phyloP scores from a whole-genome alignment of 1,140 invertebrate genomes.

The Conopomorpha cramerella region DNA sequence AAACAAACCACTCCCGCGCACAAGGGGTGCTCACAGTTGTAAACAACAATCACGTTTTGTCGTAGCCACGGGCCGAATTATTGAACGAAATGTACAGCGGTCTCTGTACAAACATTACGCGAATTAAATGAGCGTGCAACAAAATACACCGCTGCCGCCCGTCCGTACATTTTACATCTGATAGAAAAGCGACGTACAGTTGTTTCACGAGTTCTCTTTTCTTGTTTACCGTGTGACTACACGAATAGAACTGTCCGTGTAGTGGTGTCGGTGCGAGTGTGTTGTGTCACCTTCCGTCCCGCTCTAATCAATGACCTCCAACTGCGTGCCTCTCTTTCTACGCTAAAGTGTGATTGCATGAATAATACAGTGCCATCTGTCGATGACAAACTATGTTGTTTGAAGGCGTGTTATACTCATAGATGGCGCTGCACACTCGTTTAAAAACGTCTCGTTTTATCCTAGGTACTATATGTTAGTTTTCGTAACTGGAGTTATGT shows the following conservation, averaged over 20 bases:
- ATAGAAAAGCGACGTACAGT: conserved; percentile 57
- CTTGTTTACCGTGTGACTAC: conserved; percentile 49
- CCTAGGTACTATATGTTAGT: too few species aligned
- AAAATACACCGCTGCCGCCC: conserved; percentile 52
- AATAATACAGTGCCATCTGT: conserved; percentile 11
- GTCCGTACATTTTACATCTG: conserved; percentile 61
- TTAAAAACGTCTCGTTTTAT: too few species aligned
- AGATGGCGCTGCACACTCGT: too few species aligned
- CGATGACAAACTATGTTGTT: too few species aligned
- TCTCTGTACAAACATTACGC: conserved; percentile 43
- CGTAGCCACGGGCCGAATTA: conserved; percentile 50
- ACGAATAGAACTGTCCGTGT: conserved; percentile 24
- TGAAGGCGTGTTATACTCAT: too few species aligned
- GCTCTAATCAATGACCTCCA: conserved; percentile 4
- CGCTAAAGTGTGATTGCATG: too few species aligned
- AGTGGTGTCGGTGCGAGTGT: conserved; percentile 12
- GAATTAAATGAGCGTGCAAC: conserved; percentile 41
- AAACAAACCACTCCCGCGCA: too few species aligned
- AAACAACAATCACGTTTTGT: too few species aligned
- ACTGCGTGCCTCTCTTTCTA: conserved; percentile 28
- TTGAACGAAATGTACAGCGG: conserved; percentile 45
- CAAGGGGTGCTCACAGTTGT: too few species aligned
- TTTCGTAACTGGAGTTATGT: too few species aligned
- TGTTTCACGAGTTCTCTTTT: conserved; percentile 61
- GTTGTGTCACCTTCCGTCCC: conserved; percentile 19